A percentile compares a stretch with the other conserved stretches of the same genome.
Conservation (phyloP, 2,797 vertebrate species). For the Parotocinclus haroldoi region DNA sequence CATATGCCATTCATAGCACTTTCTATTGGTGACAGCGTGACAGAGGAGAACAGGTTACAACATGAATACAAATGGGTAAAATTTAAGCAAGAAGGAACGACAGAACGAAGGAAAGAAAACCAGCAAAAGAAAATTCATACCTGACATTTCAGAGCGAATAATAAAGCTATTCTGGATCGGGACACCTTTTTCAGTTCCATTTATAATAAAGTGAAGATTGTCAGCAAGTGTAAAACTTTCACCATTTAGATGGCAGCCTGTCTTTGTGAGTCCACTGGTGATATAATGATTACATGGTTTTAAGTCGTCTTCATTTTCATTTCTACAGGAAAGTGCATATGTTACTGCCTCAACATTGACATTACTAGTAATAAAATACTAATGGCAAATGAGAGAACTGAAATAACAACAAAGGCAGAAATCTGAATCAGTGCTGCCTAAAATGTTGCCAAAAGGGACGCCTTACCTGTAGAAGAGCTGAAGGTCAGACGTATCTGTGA, state of each 20-base stretch:
- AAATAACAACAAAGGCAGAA: neutral
- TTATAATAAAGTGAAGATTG: constrained; percentile 5
- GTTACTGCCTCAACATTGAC: neutral
- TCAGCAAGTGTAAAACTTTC: neutral
- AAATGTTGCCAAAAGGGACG: too few species aligned
- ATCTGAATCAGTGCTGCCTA: too few species aligned
- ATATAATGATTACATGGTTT: constrained; percentile 6
- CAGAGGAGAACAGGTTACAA: too few species aligned
- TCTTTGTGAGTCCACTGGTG: constrained; percentile 1
- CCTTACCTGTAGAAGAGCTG: constrained; percentile 50
- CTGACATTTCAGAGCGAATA: neutral
- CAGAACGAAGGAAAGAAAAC: neutral
- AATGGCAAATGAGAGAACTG: neutral
- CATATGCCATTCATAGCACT: too few species aligned
- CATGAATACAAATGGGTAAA: too few species aligned
- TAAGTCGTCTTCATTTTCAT: neutral
- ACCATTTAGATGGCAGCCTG: constrained; percentile 24
- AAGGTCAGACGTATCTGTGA: neutral
- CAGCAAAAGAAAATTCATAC: constrained; percentile 1
- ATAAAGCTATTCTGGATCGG: constrained; percentile 11
- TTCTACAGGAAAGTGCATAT: neutral
- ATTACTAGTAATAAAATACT: neutral
- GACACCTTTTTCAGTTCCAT: neutral
- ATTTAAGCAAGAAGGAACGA: neutral
- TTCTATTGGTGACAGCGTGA: too few species aligned